Base-by-base conservation (phyloP, 2,113 vertebrate genomes). In the Myotis yumanensis region DNA sequence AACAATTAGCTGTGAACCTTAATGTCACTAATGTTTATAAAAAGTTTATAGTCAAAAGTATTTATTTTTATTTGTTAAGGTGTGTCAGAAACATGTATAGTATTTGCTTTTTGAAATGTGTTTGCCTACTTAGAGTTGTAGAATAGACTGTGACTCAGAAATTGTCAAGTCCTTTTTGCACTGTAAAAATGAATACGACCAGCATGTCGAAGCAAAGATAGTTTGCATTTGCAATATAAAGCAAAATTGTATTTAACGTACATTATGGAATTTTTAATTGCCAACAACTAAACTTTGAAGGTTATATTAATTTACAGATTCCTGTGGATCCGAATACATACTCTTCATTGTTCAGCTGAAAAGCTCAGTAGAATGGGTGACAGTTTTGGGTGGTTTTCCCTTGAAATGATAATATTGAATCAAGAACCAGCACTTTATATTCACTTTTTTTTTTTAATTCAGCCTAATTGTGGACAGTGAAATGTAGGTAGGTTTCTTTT, bases 41-140 rank as follows among this genome's bases (percentile, higher is more conserved):
- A 95, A 88, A 48, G 96, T 96, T 97, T 96, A 92, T 93, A 95
- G 77, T 95, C 72, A 85, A 69, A 93, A 91, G 87, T 93, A 68
- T 93, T 68, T 96, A 95, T 95, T 96, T 96, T 98, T 98, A 98
- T 98, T 98, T 98, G 98, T 95, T 97, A 98, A 88, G 37, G 51
- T 96, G 43, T 98, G 81, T 97, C 82, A 97, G 82, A 51, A 90
- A 92, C 37, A 12, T 97, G 75, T 80, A 96, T 76, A 96, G 88
- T 73, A 93, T 80, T 96, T 97, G 80, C 89, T 96, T 96, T 96
- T 95, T 46, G 72, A 95, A 79, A 91, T 77, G 83, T 46, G 83
- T 73, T 94, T 96, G 93, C 69, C 71, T 93, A 92, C 80, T 71
- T 95, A 96, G 66, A 95, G 77, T 79, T 97, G 82, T 97, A 96